A percentile compares a stretch with the other conserved stretches of the same genome.
These are phyloP conservation scores for Sander lucioperca DNA, from an alignment of 2,113 vertebrate species.

Conservation along the genomic window DNA sequence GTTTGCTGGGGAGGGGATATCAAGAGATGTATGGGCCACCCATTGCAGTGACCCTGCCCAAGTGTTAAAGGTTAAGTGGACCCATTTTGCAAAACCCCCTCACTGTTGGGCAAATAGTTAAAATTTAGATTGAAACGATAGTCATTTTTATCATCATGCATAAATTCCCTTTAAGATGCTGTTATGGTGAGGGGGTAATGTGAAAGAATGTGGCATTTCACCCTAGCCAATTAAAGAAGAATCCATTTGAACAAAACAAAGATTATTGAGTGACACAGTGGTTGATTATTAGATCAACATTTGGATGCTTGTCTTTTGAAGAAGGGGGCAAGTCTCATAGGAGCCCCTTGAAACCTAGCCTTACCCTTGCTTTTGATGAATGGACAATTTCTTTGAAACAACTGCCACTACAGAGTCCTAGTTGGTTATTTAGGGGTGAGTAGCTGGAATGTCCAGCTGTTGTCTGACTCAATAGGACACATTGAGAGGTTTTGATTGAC, in stretches of 20 bases:
- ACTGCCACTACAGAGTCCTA: slow-evolving; percentile 8
- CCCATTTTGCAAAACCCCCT: slow-evolving; percentile 46
- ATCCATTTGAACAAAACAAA: slow-evolving; percentile 50
- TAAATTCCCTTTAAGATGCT: not conserved
- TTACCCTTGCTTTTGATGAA: slow-evolving; percentile 51
- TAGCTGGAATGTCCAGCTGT: slow-evolving; percentile 65
- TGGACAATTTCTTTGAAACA: slow-evolving; percentile 53
- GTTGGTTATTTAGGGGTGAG: slow-evolving; percentile 47
- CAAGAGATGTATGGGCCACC: slow-evolving; percentile 57
- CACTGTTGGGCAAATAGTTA: slow-evolving; percentile 44
- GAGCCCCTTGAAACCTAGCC: slow-evolving; percentile 28
- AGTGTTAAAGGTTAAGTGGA: slow-evolving; percentile 79
- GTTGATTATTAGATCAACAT: slow-evolving; percentile 55
- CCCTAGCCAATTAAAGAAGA: slow-evolving; percentile 51
- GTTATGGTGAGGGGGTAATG: slow-evolving; percentile 1
- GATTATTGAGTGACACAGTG: slow-evolving; percentile 58
- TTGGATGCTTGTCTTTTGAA: slow-evolving; percentile 28
- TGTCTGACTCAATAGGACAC: slow-evolving; percentile 44
- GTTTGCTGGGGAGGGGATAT: slow-evolving; percentile 49
- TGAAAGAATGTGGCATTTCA: slow-evolving; percentile 58
- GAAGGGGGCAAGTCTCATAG: slow-evolving; percentile 31
- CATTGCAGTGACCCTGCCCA: slow-evolving; percentile 56
- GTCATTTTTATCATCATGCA: slow-evolving; percentile 17
- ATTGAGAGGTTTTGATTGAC: slow-evolving; percentile 60
- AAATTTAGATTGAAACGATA: slow-evolving; percentile 28